phyloP scores from a whole-genome alignment of 2,888 invertebrate genomes.

The Ceramica pisi region DNA sequence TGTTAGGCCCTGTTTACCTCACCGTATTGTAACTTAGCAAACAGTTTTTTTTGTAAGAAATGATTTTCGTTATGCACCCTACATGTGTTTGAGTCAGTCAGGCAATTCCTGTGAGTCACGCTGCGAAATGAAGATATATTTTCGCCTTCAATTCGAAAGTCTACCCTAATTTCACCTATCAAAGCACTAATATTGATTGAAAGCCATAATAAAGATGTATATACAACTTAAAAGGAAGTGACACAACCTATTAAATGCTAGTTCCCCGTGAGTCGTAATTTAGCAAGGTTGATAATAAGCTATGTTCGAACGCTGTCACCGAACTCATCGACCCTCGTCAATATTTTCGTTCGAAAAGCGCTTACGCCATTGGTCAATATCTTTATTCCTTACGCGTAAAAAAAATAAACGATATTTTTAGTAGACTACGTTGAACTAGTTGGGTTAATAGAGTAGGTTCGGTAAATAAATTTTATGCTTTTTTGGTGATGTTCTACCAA shows the following conservation, averaged over 20 bases:
- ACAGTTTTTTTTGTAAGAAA: neutral
- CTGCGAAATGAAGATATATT: neutral
- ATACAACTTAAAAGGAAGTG: slow-evolving; percentile 44
- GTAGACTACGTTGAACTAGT: neutral
- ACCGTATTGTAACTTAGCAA: slow-evolving; percentile 4
- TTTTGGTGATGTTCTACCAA: neutral
- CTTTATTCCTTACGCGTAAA: slow-evolving; percentile 54
- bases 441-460: neutral
- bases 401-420: slow-evolving; percentile 42
- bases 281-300: slow-evolving; percentile 59
- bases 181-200: slow-evolving; percentile 31
- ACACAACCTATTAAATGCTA: slow-evolving; percentile 58
- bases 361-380: slow-evolving; percentile 37
- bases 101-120: slow-evolving; percentile 11
- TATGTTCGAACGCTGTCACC: slow-evolving; percentile 61
- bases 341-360: slow-evolving; percentile 60
- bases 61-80: neutral
- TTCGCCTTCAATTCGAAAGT: neutral
- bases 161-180: neutral
- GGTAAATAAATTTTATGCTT: slow-evolving; percentile 4
- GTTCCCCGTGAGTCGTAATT: slow-evolving; percentile 51
- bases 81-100: neutral
- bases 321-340: slow-evolving; percentile 67
- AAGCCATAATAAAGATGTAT: slow-evolving; percentile 32
- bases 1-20: slow-evolving; percentile 3